A percentile compares a stretch with the other conserved stretches of the same genome.
Conservation (phyloP, 2,797 vertebrate genomes). For the Sebastes glaucus region DNA sequence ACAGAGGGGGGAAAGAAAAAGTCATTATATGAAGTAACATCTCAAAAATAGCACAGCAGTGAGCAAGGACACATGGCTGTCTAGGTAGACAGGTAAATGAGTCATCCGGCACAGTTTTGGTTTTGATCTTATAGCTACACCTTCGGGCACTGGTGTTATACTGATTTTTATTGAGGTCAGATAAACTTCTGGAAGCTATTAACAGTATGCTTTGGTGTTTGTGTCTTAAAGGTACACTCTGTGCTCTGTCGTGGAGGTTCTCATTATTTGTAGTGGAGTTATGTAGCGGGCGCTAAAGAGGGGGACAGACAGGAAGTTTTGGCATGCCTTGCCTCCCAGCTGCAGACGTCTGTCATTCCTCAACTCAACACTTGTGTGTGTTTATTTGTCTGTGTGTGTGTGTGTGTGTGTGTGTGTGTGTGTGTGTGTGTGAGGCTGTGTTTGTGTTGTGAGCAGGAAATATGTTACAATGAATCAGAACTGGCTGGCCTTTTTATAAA, state of each 20-base stretch:
- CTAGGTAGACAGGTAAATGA: conserved; percentile 63
- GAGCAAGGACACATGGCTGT: conserved; percentile 59
- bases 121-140: conserved; percentile 57
- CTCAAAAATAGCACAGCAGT: conserved; percentile 65
- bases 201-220: conserved; percentile 46
- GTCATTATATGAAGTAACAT: conserved; percentile 66
- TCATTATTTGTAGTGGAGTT: conserved; percentile 38
- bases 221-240: conserved; percentile 40
- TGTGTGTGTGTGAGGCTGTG: not conserved
- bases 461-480: conserved; percentile 55
- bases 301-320: conserved; percentile 71
- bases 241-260: conserved; percentile 30
- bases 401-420: conserved; percentile 18
- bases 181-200: conserved; percentile 61
- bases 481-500: conserved; percentile 28
- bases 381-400: conserved; percentile 42
- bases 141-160: conserved; percentile 40
- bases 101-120: conserved; percentile 40
- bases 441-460: conserved; percentile 60
- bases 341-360: conserved; percentile 82
- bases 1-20: conserved; percentile 62
- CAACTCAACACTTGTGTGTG: conserved; percentile 73
- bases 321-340: conserved; percentile 72
- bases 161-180: conserved; percentile 53
- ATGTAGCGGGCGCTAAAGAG: conserved; percentile 50